Evolutionary conservation across 2,113 vertebrate species (phyloP), one percentile per base, ranked within the genome.

Genomic region (Prochilodus magdalenae): DNA sequence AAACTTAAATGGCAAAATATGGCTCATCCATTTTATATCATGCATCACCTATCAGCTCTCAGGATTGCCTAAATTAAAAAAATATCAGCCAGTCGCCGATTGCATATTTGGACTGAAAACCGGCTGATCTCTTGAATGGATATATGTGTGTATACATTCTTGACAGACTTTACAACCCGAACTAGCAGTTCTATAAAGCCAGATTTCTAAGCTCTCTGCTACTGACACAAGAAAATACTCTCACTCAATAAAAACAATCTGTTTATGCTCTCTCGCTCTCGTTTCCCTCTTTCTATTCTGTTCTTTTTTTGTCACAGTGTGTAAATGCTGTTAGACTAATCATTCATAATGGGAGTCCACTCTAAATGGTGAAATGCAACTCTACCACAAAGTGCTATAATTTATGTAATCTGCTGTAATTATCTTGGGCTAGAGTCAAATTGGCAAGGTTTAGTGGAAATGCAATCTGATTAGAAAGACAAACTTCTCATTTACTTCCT

Each of bases 361-460:
- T 81, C n/a, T 29, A 12, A 74, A 69, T 26, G 51, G n/a, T 13
- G 51, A 67, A 66, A 49, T 59, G 55, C 18, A 69, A 53, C 65
- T 67, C 27, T 11, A 55, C 2, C 27, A 69, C 33, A 82, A 69
- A 75, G 79, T 65, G 30, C 20, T 81, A 51, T 44, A 51, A 67
- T 69, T 75, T 13, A 57, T 26, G 29, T 67, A 66, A 75, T 74
- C 27, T 66, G 16, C 44, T 69, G 10, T 66, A 81, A 81, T 81
- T 81, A 75, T 13, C 80, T 33, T 59, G 51, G 49, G n/a, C 65
- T 49, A 16, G 27, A 55, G 59, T 13, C 30, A 62, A 71, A 74
- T 74, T 66, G 47, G 63, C 60, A 81, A 53, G 44, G 27, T 47
- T 66, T 74, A 66, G 29, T 55, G 47, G 18, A 67, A 57, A 67